Evolutionary conservation across 2,113 vertebrate genomes (phyloP), one percentile per base, ranked within the genome.

Genomic region (Otis tarda): DNA sequence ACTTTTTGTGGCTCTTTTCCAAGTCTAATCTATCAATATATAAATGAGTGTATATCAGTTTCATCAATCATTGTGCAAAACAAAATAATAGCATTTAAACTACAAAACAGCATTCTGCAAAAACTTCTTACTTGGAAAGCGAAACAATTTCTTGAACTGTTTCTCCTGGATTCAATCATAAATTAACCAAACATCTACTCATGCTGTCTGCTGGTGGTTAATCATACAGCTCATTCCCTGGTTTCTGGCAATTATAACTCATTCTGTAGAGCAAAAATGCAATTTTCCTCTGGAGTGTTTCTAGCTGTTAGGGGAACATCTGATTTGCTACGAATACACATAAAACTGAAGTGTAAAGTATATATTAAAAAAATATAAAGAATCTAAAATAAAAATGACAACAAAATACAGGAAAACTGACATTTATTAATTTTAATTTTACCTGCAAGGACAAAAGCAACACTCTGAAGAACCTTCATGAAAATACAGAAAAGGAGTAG

Each of bases 121-220:
- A 86, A 56, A 21, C 1, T 77, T 65, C 39, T 90, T 71, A 45
- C 55, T 56, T 69, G 6, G 41, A 77, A 76, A 67, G 8, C n/a
- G 35, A 80, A 84, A 75, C 16, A 57, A 52, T 79, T 87, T 93
- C 69, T 86, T 94, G 76, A 83, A 71, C 60, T 73, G 61, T 95
- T 96, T 98, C 96, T 82, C 80, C 68, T 23, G 89, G 94, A 59
- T 98, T 94, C 39, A 87, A 52, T 96, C 97, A 76, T 97, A 98
- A 87, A 94, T 97, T 93, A 98, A 87, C n/a, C 75, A 75, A 24
- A 96, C 82, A 19, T 93, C 86, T 47, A 97, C 93, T 98, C 97
- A 97, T 47, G 95, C 97, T 98, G 98, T 98, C 57, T 97, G 87
- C 67, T 97, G 19, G 97, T 98, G 74, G 95, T 98, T 81, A 98